Base-by-base conservation (phyloP, 2,888 invertebrate genomes). In the Noctua janthina region DNA sequence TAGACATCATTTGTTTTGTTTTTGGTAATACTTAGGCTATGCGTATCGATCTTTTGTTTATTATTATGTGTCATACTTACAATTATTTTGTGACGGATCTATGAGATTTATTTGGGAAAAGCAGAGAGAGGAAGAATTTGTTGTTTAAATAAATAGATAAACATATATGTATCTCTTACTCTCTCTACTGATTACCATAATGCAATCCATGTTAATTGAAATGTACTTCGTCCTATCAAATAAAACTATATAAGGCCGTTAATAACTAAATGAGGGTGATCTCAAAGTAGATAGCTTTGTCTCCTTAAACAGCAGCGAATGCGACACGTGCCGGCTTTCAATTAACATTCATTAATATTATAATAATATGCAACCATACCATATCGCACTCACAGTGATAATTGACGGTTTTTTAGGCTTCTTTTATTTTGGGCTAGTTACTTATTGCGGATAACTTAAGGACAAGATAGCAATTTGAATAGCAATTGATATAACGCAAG, bases 251-350 rank as follows among this genome's bases (percentile, higher is more conserved):
- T 66, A 67, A 78, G 74, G 49, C 73, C 67, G 78, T 90, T 87
- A 85, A 79, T 76, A 85, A 77, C 56, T 73, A 82, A 81, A 78
- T 73, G 70, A 81, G 89, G 89, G 89, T 82, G 89, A 89, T 87
- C n/a, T 56, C 54, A 82, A 51, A 35, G 71, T 39, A 81, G 88
- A 89, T 89, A 89, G 85, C 75, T 83, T 87, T 86, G 88, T 89
- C 81, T 86, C 49, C 70, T 75, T 85, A 81, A 81, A 82, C 43
- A 71, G 78, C 68, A 64, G 68, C 68, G 77, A 67, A 70, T 51
- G 66, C 23, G 86, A 73, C 92, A 82, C 92, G 91, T 91, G 92
- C 79, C 90, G 74, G 79, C 75, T 77, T 87, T 90, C 82, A 88
- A 91, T 91, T 91, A 90, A 83, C 77, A 88, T 87, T 87, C 81